Percentiles rank a stretch among this genome's conserved stretches.
Conservation (phyloP, 2,797 vertebrate species). For the Okamejei kenojei region DNA sequence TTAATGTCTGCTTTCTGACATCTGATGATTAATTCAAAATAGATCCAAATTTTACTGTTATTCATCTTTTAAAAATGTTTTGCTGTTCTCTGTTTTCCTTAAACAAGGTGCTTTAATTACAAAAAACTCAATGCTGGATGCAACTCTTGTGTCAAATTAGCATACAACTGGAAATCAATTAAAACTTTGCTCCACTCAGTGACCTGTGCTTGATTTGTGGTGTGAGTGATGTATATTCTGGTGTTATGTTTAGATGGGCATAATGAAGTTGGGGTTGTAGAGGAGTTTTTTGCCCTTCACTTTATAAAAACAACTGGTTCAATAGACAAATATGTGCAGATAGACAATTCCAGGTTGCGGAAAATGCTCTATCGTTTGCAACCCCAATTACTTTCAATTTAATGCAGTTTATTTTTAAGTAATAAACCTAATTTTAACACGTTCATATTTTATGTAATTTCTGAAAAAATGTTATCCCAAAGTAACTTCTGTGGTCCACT, state of each 20-base stretch:
- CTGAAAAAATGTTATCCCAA: neutral
- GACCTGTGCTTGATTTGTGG: neutral
- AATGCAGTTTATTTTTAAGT: neutral
- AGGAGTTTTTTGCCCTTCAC: too few species aligned
- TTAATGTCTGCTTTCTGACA: neutral
- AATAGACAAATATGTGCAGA: too few species aligned
- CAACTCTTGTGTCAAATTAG: neutral
- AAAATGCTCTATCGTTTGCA: neutral
- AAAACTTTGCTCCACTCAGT: neutral
- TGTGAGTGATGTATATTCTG: neutral
- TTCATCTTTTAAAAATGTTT: neutral
- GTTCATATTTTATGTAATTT: neutral
- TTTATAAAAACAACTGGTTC: too few species aligned
- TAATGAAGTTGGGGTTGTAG: neutral
- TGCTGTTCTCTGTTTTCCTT: neutral
- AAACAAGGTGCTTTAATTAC: too few species aligned
- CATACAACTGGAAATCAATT: neutral
- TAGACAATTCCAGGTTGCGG: neutral
- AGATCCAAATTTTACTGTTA: neutral
- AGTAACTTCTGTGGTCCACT: slow-evolving; percentile 37
- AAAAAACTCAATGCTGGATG: neutral
- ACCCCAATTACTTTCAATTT: neutral
- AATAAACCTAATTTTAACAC: neutral
- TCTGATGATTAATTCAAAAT: neutral
- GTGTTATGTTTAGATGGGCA: neutral